Evolutionary conservation across 2,888 invertebrate species (phyloP).

Genomic region (Latheticus oryzae): DNA sequence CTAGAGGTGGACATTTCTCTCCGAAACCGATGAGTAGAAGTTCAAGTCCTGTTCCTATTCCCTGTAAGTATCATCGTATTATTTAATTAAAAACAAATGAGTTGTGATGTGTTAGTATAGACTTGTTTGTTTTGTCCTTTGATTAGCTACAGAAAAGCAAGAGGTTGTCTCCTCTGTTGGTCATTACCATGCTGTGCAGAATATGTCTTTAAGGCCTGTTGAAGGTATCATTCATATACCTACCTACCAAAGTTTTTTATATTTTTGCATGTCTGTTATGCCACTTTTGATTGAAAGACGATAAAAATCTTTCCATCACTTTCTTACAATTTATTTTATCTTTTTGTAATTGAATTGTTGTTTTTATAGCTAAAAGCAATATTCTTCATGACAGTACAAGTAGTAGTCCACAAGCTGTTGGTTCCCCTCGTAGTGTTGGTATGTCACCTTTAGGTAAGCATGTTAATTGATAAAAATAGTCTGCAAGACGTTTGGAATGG

Average conservation of each 20-base stretch:
- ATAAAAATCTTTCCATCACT: slow-evolving; percentile 1
- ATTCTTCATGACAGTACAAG: slow-evolving; percentile 66
- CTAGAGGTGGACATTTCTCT: slow-evolving; percentile 66
- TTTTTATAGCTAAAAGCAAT: slow-evolving; percentile 45
- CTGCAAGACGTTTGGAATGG: too few species aligned
- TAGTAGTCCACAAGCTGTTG: slow-evolving; percentile 69
- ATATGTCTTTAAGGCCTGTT: slow-evolving; percentile 26
- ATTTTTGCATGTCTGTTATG: not conserved
- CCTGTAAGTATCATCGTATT: slow-evolving; percentile 63
- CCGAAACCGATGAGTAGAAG: slow-evolving; percentile 68
- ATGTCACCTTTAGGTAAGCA: slow-evolving; percentile 69
- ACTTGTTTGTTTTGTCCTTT: slow-evolving; percentile 23
- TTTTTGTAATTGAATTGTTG: not conserved
- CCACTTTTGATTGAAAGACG: slow-evolving; percentile 42
- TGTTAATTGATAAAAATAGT: slow-evolving; percentile 2
- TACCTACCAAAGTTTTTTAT: not conserved
- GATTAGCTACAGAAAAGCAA: slow-evolving; percentile 32
- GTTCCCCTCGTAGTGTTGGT: slow-evolving; percentile 69
- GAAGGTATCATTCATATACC: slow-evolving; percentile 26
- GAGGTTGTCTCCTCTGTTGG: slow-evolving; percentile 33
- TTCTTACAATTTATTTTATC: not conserved
- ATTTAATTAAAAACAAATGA: not conserved
- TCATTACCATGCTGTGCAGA: slow-evolving; percentile 23
- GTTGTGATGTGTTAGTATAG: slow-evolving; percentile 36
- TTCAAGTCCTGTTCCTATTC: slow-evolving; percentile 73